These are phyloP conservation scores for Hypomecis atomaria DNA, from an alignment of 2,888 invertebrate species.

Conservation along the genomic window DNA sequence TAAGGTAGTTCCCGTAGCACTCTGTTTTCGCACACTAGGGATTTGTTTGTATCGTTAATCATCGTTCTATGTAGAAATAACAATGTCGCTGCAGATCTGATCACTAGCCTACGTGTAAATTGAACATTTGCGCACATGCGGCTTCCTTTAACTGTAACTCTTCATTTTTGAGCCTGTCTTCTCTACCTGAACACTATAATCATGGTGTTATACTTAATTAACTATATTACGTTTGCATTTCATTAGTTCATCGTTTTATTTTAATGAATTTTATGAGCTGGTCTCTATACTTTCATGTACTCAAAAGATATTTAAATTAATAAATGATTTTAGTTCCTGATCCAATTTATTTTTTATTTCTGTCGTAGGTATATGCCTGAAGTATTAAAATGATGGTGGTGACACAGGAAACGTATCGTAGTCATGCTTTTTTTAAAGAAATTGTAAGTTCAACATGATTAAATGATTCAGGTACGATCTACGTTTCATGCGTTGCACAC, in stretches of 20 bases:
- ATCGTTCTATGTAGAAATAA: conserved; percentile 27
- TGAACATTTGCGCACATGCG: conserved; percentile 37
- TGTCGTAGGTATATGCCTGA: conserved; percentile 45
- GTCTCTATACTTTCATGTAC: conserved; percentile 79
- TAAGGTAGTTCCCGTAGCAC: conserved; percentile 60
- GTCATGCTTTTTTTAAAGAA: not conserved
- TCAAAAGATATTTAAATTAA: conserved; percentile 74
- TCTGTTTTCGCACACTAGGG: conserved; percentile 64
- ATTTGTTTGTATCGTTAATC: conserved; percentile 45
- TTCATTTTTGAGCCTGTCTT: conserved; percentile 38
- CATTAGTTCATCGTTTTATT: conserved; percentile 64
- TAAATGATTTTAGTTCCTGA: conserved; percentile 63
- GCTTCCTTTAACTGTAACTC: conserved; percentile 36
- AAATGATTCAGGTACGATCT: not conserved
- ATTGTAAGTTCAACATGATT: too few relatives aligned
- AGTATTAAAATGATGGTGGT: conserved; percentile 37
- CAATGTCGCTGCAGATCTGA: conserved; percentile 47
- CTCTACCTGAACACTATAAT: conserved; percentile 32
- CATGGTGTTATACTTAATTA: conserved; percentile 62
- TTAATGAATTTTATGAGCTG: conserved; percentile 74
- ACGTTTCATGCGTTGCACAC: conserved; percentile 13
- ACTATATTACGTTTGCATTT: conserved; percentile 78
- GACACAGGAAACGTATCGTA: conserved; percentile 13
- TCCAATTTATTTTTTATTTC: conserved; percentile 53
- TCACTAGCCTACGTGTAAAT: conserved; percentile 27